Base-by-base conservation (phyloP, 1,140 invertebrate species). In the Adelges cooleyi region DNA sequence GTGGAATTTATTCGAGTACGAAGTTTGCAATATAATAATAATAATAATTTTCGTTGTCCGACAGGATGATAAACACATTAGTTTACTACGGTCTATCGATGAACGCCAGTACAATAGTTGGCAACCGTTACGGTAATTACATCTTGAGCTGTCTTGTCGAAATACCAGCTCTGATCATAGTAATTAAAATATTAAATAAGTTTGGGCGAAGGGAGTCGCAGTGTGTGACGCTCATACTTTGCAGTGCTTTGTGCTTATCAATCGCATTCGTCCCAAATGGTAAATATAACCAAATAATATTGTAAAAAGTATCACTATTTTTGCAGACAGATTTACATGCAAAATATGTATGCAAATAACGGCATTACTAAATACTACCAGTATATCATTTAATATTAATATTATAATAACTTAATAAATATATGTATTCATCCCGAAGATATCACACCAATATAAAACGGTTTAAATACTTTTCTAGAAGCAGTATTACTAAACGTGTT, bases 1-100 rank as follows among this genome's bases (percentile, higher is more conserved):
- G 17, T 48, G 5, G 5, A 33, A 33, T 11, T 44, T 8, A 8
- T 44, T 44, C 40, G 15, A 44, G n/a, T n/a, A n/a, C n/a, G n/a
- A n/a, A n/a, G n/a, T n/a, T n/a, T n/a, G n/a, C n/a, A n/a, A n/a
- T n/a, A n/a, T n/a, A n/a, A n/a, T n/a, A n/a, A n/a, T n/a, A n/a
- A n/a, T n/a, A n/a, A n/a, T n/a, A n/a, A n/a, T n/a, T n/a, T n/a
- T n/a, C n/a, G 38, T 40, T 40, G 38, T 74, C 62, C 75, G n/a
- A n/a, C 65, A 85, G 84, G 84, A 79, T 81, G 22, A 80, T 83
- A 6, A 84, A 84, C 72, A 79, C 81, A 6, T 81, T 86, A 59
- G 80, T 87, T 2, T 89, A 82, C 69, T 88, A 87, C 70, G 86
- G 85, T 2, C 71, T 89, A 15, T 84, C 84, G 0, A 74, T 87